Evolutionary conservation across 2,113 vertebrate genomes (phyloP), one percentile per base, ranked within the genome.

Genomic region (Apistogramma diplotaenia): DNA sequence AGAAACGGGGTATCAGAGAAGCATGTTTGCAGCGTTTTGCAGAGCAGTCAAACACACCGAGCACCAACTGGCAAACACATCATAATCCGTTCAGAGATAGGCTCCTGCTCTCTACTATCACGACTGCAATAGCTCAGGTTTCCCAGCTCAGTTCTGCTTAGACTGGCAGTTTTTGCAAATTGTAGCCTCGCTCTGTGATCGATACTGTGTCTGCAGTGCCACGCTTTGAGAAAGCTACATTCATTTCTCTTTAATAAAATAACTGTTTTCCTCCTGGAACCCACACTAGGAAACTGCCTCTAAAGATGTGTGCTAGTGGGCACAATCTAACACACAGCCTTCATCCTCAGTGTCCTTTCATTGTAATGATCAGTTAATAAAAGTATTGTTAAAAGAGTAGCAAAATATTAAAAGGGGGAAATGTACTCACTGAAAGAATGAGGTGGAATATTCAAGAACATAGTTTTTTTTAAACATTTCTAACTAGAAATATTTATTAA

Each of bases 41-140:
- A 65, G 61, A 67, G 37, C 61, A 67, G 37, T 67, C 61, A 67
- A 67, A 46, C 61, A 67, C 61, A 46, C 23, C 16, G 35, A 65
- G 40, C 61, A 65, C 35, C 61, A 67, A 18, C 61, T 27, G 61
- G 23, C 8, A 67, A 67, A 67, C 61, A 46, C 61, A 27, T 46
- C 16, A 46, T 46, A 46, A 67, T 67, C 37, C 25, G 37, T 67
- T 67, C 37, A 67, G 37, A 67, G 16, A 23, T 46, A 46, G 43
- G 40, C 40, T 31, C 6, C 54, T 18, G 79, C 15, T 10, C 72
- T 72, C 72, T 60, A 33, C 35, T 57, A 60, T 51, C 35, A 21
- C 37, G 37, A 71, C 12, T 55, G 58, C 59, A 46, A 55, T 27
- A 79, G 86, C 67, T 89, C 86, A 86, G 65, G 84, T 84, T 84